Base-by-base conservation (phyloP, 2,888 invertebrate genomes). In the Belgica antarctica region DNA sequence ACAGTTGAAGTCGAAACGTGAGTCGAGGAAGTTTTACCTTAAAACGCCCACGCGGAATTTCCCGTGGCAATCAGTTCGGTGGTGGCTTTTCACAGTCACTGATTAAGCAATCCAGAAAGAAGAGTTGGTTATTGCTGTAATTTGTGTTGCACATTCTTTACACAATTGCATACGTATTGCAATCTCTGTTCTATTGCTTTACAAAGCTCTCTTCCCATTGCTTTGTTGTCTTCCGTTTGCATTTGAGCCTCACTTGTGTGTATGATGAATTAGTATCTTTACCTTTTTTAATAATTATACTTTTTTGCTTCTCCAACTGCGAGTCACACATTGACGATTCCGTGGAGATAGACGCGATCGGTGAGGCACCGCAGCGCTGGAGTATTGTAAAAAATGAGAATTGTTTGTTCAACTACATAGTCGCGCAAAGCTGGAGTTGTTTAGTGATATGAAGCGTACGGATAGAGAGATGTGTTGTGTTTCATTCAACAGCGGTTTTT, bases 1-100 rank as follows among this genome's bases (percentile, higher is more conserved):
- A 68, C 68, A 68, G 68, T 68, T 47, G 68, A 68, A 68, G 57
- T 34, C 34, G 68, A 68, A 68, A 68, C 68, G 68, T 68, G 68
- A 68, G 68, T 68, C 34, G 57, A 68, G 68, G 68, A 68, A 68
- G 68, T 68, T 57, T 19, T 41, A 36, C 12, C 27, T 31, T 31
- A 8, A 31, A 31, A 31, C 52, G 22, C 52, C 52, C 52, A 52
- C 52, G 52, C 52, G 41, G 41, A 41, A 15, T 41, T 41, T 41
- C 41, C 41, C 12, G n/a, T n/a, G n/a, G n/a, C n/a, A n/a, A n/a
- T n/a, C n/a, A n/a, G n/a, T n/a, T 41, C 41, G 41, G 41, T 31
- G 4, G 10, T 15, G 41, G 2, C n/a, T 41, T 41, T 41, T 41
- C 41, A 41, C 41, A 15, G 41, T 41, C n/a, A n/a, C n/a, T 41